Conservation (phyloP, 2,797 vertebrate species). For the Dendrocincla tyrannina region DNA sequence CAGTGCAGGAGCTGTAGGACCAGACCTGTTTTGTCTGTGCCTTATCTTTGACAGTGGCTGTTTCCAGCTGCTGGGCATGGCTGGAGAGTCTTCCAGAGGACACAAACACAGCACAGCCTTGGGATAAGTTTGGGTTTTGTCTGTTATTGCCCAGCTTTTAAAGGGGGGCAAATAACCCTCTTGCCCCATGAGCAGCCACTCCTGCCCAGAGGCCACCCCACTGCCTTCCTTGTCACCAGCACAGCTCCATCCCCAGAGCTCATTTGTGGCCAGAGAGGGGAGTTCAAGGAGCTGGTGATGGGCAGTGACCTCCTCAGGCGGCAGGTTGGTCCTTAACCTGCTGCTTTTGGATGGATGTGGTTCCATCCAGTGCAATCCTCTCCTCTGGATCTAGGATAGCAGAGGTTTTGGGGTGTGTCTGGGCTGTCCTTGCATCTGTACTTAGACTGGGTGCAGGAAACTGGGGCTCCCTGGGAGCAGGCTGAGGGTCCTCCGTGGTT, state of each 20-base stretch:
- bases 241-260: background rate
- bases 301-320: background rate
- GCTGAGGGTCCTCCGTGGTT: accelerated
- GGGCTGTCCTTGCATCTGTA: background rate
- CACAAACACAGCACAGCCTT: background rate
- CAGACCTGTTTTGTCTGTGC: background rate
- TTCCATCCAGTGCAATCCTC: accelerated
- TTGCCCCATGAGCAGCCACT: background rate
- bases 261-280: background rate
- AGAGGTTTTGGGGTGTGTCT: background rate
- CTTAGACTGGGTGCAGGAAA: background rate
- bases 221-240: background rate
- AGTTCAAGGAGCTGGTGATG: accelerated
- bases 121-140: background rate
- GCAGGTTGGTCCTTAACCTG: background rate
- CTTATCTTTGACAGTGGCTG: background rate
- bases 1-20: background rate
- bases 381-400: background rate
- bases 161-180: background rate
- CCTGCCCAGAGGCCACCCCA: background rate
- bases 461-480: background rate
- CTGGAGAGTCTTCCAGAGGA: background rate
- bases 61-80: background rate
- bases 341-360: accelerated
- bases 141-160: background rate